phyloP scores from a whole-genome alignment of 2,797 vertebrate genomes.

The Catharus ustulatus region DNA sequence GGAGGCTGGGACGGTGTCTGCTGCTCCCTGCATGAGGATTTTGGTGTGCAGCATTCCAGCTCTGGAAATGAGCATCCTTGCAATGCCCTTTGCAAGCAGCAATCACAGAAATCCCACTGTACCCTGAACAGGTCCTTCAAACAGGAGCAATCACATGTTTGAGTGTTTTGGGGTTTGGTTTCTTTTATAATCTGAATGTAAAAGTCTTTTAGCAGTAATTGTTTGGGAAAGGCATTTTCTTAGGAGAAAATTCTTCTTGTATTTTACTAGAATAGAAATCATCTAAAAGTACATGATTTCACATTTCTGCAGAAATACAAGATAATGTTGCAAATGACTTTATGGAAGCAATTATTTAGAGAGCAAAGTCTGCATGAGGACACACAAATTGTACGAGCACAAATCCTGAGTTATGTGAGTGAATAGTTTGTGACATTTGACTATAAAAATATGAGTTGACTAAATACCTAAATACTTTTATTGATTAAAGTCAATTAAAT shows the following conservation, averaged over 20 bases:
- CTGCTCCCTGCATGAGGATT: neutral
- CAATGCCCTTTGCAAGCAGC: neutral
- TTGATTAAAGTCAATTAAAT: neutral
- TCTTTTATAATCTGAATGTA: neutral
- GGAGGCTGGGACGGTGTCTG: fast-evolving
- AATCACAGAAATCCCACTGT: neutral
- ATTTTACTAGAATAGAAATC: neutral
- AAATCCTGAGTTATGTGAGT: neutral
- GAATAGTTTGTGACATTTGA: neutral
- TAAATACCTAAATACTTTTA: neutral
- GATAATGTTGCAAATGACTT: neutral
- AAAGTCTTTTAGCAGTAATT: neutral
- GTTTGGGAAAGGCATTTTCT: neutral
- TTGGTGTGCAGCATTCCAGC: neutral
- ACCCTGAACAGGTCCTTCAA: neutral
- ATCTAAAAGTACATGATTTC: neutral
- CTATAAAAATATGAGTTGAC: neutral
- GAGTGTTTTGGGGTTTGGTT: neutral
- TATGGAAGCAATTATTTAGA: neutral
- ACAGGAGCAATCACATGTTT: neutral
- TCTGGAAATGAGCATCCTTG: neutral
- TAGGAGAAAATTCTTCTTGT: neutral
- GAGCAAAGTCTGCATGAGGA: neutral
- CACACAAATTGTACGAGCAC: neutral
- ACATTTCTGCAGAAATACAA: neutral